Percentiles rank a stretch among this genome's conserved stretches.
phyloP scores from a whole-genome alignment of 2,113 vertebrate species.

The Pavo muticus region DNA sequence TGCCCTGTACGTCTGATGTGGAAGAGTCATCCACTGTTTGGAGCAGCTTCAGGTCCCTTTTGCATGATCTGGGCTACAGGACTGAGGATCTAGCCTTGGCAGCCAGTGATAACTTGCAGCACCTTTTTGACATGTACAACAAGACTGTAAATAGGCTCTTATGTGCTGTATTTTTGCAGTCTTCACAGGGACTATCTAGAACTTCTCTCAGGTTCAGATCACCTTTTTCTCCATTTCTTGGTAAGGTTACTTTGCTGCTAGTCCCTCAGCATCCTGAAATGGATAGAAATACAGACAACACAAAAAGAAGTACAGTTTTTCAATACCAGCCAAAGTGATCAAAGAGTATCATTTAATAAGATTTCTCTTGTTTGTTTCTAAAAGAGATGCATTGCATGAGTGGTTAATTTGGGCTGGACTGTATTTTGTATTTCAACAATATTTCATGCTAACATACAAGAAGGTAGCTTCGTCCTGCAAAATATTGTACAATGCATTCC shows the following conservation, averaged over 20 bases:
- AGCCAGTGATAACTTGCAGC: neutral
- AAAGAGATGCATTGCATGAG: neutral
- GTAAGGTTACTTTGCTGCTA: neutral
- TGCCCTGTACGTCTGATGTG: neutral
- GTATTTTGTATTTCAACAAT: neutral
- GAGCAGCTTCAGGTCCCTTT: neutral
- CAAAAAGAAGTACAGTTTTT: conserved; percentile 15
- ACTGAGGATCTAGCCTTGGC: neutral
- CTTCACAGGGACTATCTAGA: neutral
- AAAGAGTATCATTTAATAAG: neutral
- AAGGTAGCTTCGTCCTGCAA: neutral
- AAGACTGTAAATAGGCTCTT: neutral
- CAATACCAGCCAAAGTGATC: neutral
- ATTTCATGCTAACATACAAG: neutral
- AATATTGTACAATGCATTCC: neutral
- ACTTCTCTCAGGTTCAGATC: neutral
- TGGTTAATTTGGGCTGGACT: neutral
- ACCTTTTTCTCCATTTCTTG: neutral
- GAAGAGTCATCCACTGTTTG: neutral
- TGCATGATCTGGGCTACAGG: neutral
- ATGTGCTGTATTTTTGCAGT: neutral
- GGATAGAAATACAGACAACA: neutral
- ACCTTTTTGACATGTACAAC: neutral
- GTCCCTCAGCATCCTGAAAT: neutral
- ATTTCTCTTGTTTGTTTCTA: neutral